Percentiles rank a stretch among this genome's conserved stretches.
Evolutionary conservation across 1,140 invertebrate species (phyloP).

Genomic region (Phortica variegata): DNA sequence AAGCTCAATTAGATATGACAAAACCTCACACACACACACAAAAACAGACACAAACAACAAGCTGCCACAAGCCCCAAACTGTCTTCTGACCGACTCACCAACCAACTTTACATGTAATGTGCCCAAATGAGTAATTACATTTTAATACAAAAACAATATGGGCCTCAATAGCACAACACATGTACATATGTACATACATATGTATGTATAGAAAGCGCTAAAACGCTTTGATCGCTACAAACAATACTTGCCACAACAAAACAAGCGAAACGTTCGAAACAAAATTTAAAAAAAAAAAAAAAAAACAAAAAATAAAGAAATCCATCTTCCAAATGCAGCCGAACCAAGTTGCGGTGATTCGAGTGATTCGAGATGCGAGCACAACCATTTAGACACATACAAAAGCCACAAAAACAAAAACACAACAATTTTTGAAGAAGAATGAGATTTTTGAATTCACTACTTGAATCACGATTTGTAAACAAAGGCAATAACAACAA

Average conservation of each 20-base stretch:
- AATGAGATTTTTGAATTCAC: no score
- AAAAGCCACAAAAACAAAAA: no score
- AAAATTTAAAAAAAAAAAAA: slow-evolving; percentile 6
- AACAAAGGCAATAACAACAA: slow-evolving; percentile 38
- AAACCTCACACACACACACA: not conserved
- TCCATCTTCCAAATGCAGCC: slow-evolving; percentile 32
- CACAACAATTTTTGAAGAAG: no score
- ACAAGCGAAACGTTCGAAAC: slow-evolving; percentile 26
- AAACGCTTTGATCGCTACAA: slow-evolving; percentile 51
- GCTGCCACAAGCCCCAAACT: not conserved
- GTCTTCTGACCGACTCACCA: slow-evolving; percentile 10
- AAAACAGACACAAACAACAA: no score
- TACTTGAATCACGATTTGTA: slow-evolving; percentile 53
- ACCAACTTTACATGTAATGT: no score
- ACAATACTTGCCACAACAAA: slow-evolving; percentile 54
- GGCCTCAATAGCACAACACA: slow-evolving; percentile 16
- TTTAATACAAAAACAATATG: slow-evolving; percentile 37
- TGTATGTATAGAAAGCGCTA: slow-evolving; percentile 39
- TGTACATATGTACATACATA: slow-evolving; percentile 18
- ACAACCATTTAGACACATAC: no score
- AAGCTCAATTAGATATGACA: slow-evolving; percentile 2
- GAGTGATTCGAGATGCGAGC: no score
- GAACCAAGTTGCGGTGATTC: no score
- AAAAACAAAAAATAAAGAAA: slow-evolving; percentile 36
- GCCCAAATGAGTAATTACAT: slow-evolving; percentile 37